Percentiles rank a stretch among this genome's conserved stretches.
Evolutionary conservation across 2,113 vertebrate genomes (phyloP).

Genomic region (Eleginops maclovinus): DNA sequence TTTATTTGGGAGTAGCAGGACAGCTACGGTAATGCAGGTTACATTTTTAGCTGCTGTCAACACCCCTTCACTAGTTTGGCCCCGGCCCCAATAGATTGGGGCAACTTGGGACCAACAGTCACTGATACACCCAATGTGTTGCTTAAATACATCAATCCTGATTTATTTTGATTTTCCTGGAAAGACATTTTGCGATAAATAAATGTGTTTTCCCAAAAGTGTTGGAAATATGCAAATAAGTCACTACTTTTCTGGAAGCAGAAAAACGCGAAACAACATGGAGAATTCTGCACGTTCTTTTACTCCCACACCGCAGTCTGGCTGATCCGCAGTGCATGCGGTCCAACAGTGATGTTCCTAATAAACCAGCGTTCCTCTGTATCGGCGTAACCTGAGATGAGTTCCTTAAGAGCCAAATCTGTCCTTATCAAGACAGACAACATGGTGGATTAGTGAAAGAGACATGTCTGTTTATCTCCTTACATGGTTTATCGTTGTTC

Average conservation of each 20-base stretch:
- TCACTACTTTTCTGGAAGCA: constrained; percentile 1
- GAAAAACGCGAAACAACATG: constrained; percentile 24
- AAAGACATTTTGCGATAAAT: constrained; percentile 53
- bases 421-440: constrained; percentile 30
- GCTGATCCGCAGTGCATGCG: constrained; percentile 19
- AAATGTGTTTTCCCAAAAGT: constrained; percentile 29
- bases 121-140: no score
- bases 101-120: no score
- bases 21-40: constrained; percentile 26
- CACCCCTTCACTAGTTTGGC: not conserved
- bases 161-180: constrained; percentile 41
- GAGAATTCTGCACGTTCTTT: constrained; percentile 26
- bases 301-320: constrained; percentile 5
- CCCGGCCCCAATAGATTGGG: no score
- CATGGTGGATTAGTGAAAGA: constrained; percentile 42
- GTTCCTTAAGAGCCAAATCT: constrained; percentile 33
- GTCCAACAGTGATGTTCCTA: constrained; percentile 4
- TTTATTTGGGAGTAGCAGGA: constrained; percentile 34
- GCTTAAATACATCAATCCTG: constrained; percentile 7
- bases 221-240: constrained; percentile 44
- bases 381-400: constrained; percentile 46
- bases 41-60: constrained; percentile 40
- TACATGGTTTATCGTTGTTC: constrained; percentile 42
- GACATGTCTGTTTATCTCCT: constrained; percentile 28
- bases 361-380: constrained; percentile 23